A percentile compares a stretch with the other conserved stretches of the same genome.
phyloP scores from a whole-genome alignment of 1,140 invertebrate genomes.

The Formica selysi region DNA sequence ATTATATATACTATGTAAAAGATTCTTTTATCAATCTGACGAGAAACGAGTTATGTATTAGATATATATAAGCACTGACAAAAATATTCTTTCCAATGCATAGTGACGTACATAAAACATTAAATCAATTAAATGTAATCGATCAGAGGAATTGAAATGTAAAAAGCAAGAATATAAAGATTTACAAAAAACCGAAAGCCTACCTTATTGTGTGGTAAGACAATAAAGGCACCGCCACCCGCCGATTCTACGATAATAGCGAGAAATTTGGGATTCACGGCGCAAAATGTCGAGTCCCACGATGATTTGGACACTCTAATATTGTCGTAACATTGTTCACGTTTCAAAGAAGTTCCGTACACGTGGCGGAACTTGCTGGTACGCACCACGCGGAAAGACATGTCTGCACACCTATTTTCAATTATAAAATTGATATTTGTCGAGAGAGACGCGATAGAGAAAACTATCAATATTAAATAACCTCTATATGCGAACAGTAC shows the following conservation, averaged over 20 bases:
- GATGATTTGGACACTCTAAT: constrained; percentile 99
- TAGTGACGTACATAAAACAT: too few species aligned
- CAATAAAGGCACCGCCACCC: constrained; percentile 99
- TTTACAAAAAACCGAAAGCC: background rate
- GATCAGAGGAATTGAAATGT: background rate
- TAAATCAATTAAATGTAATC: too few species aligned
- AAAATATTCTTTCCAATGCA: too few species aligned
- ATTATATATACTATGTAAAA: too few species aligned
- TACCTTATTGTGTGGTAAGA: constrained; percentile 96
- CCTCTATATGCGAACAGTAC: constrained; percentile 12
- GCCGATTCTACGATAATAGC: constrained; percentile 99
- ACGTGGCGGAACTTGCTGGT: constrained; percentile 99
- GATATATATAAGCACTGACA: background rate
- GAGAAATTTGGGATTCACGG: constrained; percentile 99
- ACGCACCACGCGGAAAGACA: constrained; percentile 98
- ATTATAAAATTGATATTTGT: constrained; percentile 29
- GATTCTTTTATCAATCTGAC: too few species aligned
- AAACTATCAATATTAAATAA: constrained; percentile 53
- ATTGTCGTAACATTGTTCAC: constrained; percentile 99
- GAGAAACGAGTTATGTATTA: too few species aligned
- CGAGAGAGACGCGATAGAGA: constrained; percentile 9
- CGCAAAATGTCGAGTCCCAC: constrained; percentile 99
- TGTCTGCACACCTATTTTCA: constrained; percentile 84
- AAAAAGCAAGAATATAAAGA: background rate
- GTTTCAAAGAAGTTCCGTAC: constrained; percentile 98